These are phyloP conservation scores for Barbus barbus DNA, from an alignment of 2,113 vertebrate genomes.

Conservation along the genomic window DNA sequence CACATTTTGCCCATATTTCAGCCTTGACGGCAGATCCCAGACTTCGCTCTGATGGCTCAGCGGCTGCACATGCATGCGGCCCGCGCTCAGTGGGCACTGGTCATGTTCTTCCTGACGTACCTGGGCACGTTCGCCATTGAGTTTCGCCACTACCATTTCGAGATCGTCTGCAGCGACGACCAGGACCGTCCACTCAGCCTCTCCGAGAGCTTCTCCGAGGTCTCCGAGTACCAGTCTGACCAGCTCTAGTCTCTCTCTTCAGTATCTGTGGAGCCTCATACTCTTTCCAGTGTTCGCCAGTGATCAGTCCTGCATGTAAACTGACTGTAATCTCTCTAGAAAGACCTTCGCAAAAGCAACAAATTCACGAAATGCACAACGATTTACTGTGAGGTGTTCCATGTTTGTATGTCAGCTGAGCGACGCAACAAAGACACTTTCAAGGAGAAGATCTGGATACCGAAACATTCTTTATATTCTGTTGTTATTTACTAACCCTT, in stretches of 20 bases:
- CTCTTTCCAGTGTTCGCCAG: conserved; percentile 21
- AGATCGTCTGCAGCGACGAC: conserved; percentile 78
- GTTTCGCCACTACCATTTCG: conserved; percentile 86
- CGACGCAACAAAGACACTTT: neutral
- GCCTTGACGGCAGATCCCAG: conserved; percentile 78
- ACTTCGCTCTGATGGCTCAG: conserved; percentile 78
- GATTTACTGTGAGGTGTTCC: conserved; percentile 33
- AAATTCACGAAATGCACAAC: conserved; percentile 37
- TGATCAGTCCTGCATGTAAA: conserved; percentile 52
- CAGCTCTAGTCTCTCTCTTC: conserved; percentile 45
- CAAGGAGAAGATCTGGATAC: neutral
- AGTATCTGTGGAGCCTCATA: neutral
- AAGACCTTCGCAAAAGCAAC: conserved; percentile 1
- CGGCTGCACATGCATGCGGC: conserved; percentile 80
- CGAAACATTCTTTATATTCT: neutral
- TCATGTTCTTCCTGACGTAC: conserved; percentile 88
- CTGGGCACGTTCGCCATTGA: conserved; percentile 86
- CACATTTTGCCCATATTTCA: neutral
- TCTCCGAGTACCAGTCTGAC: conserved; percentile 72
- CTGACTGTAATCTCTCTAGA: conserved; percentile 45
- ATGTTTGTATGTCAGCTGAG: conserved; percentile 5
- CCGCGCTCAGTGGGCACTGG: conserved; percentile 86
- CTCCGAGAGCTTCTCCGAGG: conserved; percentile 76
- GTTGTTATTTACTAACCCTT: neutral
- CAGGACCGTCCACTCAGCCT: conserved; percentile 76